phyloP scores from a whole-genome alignment of 2,113 vertebrate species.

The Merops nubicus region DNA sequence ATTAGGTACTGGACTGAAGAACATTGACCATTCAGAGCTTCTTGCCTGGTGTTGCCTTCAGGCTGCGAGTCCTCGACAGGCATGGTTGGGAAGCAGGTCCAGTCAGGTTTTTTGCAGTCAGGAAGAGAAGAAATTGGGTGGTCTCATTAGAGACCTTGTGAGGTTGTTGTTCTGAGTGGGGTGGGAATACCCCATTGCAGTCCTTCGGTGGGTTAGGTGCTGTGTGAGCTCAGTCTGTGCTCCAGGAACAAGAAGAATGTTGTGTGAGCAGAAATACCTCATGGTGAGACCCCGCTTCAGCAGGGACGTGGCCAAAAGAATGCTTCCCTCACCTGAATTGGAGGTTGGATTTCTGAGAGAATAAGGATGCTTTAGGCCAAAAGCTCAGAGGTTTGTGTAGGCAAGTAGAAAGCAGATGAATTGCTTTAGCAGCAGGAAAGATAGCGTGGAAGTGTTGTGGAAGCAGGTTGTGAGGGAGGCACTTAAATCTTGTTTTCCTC shows the following conservation, averaged over 20 bases:
- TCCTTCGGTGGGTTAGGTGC: background rate
- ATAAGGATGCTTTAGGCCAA: rapidly evolving
- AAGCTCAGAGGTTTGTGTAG: background rate
- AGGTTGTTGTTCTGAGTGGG: no score
- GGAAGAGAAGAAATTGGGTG: background rate
- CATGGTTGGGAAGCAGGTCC: background rate
- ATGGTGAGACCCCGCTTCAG: rapidly evolving
- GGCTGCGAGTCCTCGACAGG: background rate
- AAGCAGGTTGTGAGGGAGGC: background rate
- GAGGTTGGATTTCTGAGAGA: background rate
- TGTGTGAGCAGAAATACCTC: background rate
- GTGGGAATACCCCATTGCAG: background rate
- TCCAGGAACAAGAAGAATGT: background rate
- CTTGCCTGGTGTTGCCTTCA: background rate
- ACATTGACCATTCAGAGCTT: background rate
- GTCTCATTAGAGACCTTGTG: background rate
- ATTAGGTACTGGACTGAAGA: background rate
- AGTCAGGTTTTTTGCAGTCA: background rate
- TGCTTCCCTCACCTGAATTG: background rate
- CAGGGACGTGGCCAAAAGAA: background rate
- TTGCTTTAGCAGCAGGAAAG: background rate
- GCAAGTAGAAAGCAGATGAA: background rate
- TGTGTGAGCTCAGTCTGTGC: background rate
- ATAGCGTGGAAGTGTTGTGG: background rate
- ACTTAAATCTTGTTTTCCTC: background rate